Percentiles rank a stretch among this genome's conserved stretches.
phyloP scores from a whole-genome alignment of 2,113 vertebrate species.

The Vombatus ursinus region DNA sequence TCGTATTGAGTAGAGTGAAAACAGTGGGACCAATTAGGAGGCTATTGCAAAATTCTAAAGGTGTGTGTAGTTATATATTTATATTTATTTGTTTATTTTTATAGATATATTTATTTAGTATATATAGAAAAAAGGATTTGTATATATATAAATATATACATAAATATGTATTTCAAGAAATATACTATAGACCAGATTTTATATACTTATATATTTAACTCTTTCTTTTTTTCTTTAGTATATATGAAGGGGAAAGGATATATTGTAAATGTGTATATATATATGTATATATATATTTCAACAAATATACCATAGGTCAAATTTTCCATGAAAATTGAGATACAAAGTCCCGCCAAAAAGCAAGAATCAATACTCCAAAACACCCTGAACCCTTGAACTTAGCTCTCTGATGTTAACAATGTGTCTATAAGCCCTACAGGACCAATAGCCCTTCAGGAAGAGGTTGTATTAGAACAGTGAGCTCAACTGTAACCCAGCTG shows the following conservation, averaged over 20 bases:
- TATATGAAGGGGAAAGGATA: neutral
- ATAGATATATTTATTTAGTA: neutral
- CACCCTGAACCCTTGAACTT: neutral
- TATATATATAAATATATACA: constrained; percentile 7
- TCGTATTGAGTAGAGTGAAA: neutral
- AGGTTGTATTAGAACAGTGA: neutral
- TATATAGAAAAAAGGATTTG: neutral
- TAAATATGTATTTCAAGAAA: neutral
- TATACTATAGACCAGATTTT: neutral
- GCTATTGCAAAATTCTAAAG: neutral
- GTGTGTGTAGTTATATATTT: neutral
- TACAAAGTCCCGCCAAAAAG: neutral
- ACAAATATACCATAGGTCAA: constrained; percentile 18
- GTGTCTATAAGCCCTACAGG: constrained; percentile 31
- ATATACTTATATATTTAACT: neutral
- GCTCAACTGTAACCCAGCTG: neutral
- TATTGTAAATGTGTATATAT: neutral
- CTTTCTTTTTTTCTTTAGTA: neutral
- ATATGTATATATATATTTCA: neutral
- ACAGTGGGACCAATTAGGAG: neutral
- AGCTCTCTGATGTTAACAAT: neutral
- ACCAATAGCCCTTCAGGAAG: constrained; percentile 48
- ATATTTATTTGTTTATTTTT: neutral
- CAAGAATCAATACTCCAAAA: neutral
- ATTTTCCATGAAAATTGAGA: neutral